Conservation (phyloP, 1,140 invertebrate species). For the Apis cerana region DNA sequence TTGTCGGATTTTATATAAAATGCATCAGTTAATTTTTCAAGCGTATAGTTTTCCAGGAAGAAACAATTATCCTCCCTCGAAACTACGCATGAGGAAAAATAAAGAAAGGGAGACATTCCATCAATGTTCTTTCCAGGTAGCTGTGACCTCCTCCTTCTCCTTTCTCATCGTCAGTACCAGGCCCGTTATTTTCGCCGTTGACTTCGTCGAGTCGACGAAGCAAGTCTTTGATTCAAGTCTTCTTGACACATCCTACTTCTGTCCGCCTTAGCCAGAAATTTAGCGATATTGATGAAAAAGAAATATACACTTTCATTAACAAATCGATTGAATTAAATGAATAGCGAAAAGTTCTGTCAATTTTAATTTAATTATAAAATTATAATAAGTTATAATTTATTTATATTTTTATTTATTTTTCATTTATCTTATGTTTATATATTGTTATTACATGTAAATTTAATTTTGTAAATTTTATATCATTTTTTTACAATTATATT, state of each 20-base stretch:
- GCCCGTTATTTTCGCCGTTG: slow-evolving; percentile 40
- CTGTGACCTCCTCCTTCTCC: slow-evolving; percentile 39
- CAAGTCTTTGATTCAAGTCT: background rate
- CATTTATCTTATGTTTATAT: no score
- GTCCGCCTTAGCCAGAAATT: background rate
- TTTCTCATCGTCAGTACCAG: slow-evolving; percentile 19
- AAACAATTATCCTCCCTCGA: background rate
- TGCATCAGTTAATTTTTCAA: background rate
- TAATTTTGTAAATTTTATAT: no score
- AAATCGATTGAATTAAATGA: no score
- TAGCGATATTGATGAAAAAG: background rate
- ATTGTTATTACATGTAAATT: no score
- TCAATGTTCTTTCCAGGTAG: slow-evolving; percentile 36
- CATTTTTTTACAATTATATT: no score
- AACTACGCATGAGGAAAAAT: background rate
- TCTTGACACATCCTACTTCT: background rate
- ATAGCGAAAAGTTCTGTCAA: no score
- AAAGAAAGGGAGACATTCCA: slow-evolving; percentile 39
- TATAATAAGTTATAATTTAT: no score
- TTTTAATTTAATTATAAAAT: no score
- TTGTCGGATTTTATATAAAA: background rate
- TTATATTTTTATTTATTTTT: no score
- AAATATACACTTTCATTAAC: no score
- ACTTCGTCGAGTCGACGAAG: slow-evolving; percentile 33
- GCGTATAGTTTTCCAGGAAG: background rate